Percentiles rank a stretch among this genome's conserved stretches.
These are phyloP conservation scores for Eucera pruinosa DNA, from an alignment of 2,888 invertebrate genomes.

Conservation along the genomic window DNA sequence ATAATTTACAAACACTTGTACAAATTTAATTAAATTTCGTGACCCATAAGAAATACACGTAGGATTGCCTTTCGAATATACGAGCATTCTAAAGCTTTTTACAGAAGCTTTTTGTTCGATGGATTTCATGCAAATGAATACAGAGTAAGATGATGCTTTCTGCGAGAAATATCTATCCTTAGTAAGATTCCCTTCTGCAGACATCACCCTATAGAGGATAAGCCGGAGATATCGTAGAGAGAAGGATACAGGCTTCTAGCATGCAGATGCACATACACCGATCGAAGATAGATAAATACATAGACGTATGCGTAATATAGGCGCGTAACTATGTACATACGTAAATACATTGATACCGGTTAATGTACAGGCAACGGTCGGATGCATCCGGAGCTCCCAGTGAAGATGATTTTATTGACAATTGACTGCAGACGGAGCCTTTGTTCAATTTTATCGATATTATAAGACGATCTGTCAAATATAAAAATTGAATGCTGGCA, in stretches of 20 bases:
- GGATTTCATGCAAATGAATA: background rate
- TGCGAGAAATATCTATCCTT: no score
- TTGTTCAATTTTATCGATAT: background rate
- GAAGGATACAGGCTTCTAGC: slow-evolving; percentile 21
- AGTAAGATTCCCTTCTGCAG: background rate
- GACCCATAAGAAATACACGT: no score
- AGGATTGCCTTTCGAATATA: no score
- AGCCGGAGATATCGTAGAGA: slow-evolving; percentile 4
- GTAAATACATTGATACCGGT: slow-evolving; percentile 24
- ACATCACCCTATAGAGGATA: background rate
- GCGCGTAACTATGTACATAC: slow-evolving; percentile 4
- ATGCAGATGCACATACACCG: slow-evolving; percentile 35
- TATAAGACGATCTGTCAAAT: background rate
- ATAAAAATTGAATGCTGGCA: background rate
- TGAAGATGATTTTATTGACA: background rate
- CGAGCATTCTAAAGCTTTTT: no score
- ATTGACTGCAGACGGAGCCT: background rate
- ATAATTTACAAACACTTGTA: no score
- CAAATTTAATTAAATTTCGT: no score
- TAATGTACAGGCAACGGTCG: slow-evolving; percentile 17
- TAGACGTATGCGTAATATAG: slow-evolving; percentile 17
- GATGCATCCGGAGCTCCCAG: background rate
- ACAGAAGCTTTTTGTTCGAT: no score
- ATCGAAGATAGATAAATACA: slow-evolving; percentile 51
- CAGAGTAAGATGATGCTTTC: background rate